Base-by-base conservation (phyloP, 2,113 vertebrate genomes). In the Formicarius rufipectus region DNA sequence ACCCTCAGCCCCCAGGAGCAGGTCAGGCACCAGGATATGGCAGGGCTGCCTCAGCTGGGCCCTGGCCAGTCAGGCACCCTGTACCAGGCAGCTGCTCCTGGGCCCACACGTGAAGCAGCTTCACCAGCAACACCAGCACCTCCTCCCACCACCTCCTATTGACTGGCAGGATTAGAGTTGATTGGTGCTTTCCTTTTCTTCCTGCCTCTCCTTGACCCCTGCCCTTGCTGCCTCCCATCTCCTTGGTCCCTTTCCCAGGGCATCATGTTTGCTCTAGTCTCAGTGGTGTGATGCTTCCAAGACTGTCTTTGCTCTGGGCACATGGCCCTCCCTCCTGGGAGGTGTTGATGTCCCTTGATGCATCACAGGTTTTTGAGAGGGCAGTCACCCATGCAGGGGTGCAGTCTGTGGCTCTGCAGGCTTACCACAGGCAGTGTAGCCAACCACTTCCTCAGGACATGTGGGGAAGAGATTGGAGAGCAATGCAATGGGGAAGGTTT, bases 1-100 rank as follows among this genome's bases (percentile, higher is more conserved):
- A 79, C 14, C 27, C 15, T 71, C 71, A 71, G 50, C 44, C 59
- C 23, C 4, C 50, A 56, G 66, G 40, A 56, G 12, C 5, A 1
- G 14, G 28, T 33, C 49, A 77, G 14, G 35, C 18, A 24, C 30
- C 1, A 3, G 20, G 40, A 55, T 5, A 2, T 1, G 1, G 22
- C 4, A 4, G 9, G 23, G 30, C 37, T n/a, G 33, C 33, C 16
- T 52, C 19, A 27, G 21, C 52, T 28, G 76, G 18, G 33, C 19
- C 3, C 12, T 28, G 68, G 27, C 59, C 53, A 80, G 39, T 14
- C 59, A 39, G 31, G 11, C 2, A 4, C 20, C 33, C 39, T 1
- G 3, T 30, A 33, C 28, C 31, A 59, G 47, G 44, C 60, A 50
- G 49, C 30, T 0, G 0, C 47, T 59, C 35, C 52, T 1, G 1